phyloP scores from a whole-genome alignment of 2,113 vertebrate genomes.

The Recurvirostra avosetta region DNA sequence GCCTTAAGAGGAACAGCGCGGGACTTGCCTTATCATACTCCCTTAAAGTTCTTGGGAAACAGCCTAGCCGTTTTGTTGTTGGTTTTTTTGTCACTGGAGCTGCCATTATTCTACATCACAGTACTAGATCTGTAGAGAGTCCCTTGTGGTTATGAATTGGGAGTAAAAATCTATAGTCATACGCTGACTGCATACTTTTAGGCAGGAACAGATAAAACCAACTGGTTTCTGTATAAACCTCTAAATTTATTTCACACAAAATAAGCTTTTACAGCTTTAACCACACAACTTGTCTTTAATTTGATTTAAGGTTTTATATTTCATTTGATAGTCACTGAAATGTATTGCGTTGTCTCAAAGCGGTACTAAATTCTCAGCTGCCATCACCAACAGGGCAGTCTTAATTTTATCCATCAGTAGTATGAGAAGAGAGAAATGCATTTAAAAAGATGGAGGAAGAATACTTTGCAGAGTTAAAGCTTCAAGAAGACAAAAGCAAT shows the following conservation, averaged over 20 bases:
- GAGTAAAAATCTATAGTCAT: conserved; percentile 5
- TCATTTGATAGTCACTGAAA: conserved; percentile 1
- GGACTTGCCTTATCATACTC: background rate
- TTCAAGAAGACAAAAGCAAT: conserved; percentile 41
- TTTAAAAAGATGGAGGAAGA: background rate
- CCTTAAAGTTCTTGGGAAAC: background rate
- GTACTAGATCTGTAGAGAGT: background rate
- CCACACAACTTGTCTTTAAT: background rate
- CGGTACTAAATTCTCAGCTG: conserved; percentile 16
- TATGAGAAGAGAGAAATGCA: background rate
- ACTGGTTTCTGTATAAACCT: background rate
- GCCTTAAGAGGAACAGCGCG: background rate
- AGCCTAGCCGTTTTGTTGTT: background rate
- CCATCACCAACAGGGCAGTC: background rate
- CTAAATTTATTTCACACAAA: conserved; percentile 35
- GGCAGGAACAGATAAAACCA: background rate
- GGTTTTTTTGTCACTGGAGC: background rate
- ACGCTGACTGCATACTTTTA: conserved; percentile 1
- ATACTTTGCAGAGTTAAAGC: conserved; percentile 21
- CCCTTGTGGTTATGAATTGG: background rate
- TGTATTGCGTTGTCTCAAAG: background rate
- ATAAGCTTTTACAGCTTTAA: conserved; percentile 4
- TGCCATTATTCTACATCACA: background rate
- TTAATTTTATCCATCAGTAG: conserved; percentile 47
- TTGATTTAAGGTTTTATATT: conserved; percentile 46